phyloP scores from a whole-genome alignment of 2,797 vertebrate species.

The Synaphobranchus kaupii region DNA sequence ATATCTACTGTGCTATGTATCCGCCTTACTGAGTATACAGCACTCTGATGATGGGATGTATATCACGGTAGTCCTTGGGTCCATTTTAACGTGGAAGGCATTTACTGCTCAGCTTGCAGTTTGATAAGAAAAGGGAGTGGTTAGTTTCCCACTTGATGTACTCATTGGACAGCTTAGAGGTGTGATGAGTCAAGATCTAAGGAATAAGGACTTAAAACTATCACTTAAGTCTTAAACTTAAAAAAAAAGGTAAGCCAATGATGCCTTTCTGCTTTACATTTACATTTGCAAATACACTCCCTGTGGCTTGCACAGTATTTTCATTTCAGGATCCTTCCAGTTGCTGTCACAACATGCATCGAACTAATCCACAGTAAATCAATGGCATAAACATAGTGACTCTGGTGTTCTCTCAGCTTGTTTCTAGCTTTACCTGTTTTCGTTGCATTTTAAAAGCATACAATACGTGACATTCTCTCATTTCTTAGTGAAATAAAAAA shows the following conservation, averaged over 20 bases:
- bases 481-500: background rate
- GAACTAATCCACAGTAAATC: background rate
- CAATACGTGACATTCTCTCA: background rate
- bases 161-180: background rate
- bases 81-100: background rate
- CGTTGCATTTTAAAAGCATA: background rate
- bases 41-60: background rate
- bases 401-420: background rate
- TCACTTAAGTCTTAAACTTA: background rate
- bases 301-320: background rate
- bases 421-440: background rate
- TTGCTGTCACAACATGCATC: background rate
- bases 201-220: background rate
- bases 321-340: background rate
- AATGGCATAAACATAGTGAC: background rate
- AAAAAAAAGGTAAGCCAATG: background rate
- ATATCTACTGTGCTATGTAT: background rate
- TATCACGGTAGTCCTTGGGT: background rate
- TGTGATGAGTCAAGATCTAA: background rate
- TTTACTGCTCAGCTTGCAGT: background rate
- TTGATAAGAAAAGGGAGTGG: background rate
- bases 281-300: background rate
- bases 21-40: background rate
- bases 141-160: background rate
- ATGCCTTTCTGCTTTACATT: background rate